Base-by-base conservation (phyloP, 2,888 invertebrate genomes). In the Philereme transversata region DNA sequence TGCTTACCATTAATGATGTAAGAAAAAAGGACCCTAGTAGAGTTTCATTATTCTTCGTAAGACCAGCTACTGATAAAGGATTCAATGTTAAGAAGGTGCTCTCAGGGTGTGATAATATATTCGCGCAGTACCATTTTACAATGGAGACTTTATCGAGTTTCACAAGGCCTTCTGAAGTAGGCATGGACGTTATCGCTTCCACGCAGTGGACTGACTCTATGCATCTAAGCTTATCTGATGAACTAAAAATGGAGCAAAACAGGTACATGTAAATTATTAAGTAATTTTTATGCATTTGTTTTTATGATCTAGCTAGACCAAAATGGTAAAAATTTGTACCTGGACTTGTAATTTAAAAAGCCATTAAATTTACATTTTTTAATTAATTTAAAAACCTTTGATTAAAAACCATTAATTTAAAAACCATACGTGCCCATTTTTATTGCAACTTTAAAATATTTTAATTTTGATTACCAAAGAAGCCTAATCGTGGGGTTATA, bases 61-160 rank as follows among this genome's bases (percentile, higher is more conserved):
- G 81, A 48, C 84, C 86, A 22, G 84, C 88, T 1, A 81, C 77
- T 60, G 84, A 80, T 9, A 77, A 79, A 47, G 90, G 90, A 0
- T 10, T 67, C 0, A 78, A 94, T 65, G 81, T 93, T 0, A 84
- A 87, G 40, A 90, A 87, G 60, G 86, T 93, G 0, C 82, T 95
- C 5, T 94, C 93, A 61, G 96, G 96, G 0, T 84, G 75, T 36
- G 90, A 93, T 46, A 83, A 90, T 49, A 84, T 92, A 52, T 94
- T 90, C 4, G 77, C 86, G 11, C 96, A 97, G 75, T 96, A 95
- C 73, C 95, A 95, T 76, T 96, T 93, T 68, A 92, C 94, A 2
- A 95, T 96, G 95, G 96, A 96, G 80, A 93, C 94, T 0, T 93
- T 94, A 47, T 85, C 90, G 5, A 92, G 93, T 64, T 83, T 94